phyloP scores from a whole-genome alignment of 2,113 vertebrate genomes.

The Tachysurus vachellii region DNA sequence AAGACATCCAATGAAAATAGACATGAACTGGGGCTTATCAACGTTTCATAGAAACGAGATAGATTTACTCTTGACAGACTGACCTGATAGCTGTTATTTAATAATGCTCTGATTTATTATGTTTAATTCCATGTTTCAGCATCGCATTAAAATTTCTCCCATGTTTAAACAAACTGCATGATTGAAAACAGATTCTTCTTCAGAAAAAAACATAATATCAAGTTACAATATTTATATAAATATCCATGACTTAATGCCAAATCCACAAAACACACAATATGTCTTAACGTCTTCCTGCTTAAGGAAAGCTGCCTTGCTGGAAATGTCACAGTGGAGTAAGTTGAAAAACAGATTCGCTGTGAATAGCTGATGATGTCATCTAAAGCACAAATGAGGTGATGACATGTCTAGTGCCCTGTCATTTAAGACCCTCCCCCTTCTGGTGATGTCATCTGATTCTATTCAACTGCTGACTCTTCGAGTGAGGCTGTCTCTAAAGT shows the following conservation, averaged over 20 bases:
- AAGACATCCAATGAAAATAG: background rate
- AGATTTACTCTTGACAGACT: background rate
- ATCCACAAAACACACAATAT: no score
- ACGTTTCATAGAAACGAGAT: background rate
- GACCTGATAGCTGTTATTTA: background rate
- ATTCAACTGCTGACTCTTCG: constrained; percentile 40
- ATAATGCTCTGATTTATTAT: background rate
- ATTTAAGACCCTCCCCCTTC: constrained; percentile 40
- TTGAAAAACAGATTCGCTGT: constrained; percentile 13
- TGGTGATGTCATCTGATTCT: constrained; percentile 51
- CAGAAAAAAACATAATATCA: background rate
- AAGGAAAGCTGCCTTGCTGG: background rate
- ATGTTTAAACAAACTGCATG: background rate
- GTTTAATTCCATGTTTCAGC: background rate
- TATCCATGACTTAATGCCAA: background rate
- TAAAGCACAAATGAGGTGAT: constrained; percentile 36
- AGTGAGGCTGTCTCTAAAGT: constrained; percentile 44
- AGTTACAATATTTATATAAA: background rate
- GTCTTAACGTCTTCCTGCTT: background rate
- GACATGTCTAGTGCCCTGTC: constrained; percentile 45
- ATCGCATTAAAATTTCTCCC: background rate
- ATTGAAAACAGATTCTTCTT: background rate
- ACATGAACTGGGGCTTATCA: background rate
- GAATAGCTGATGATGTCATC: constrained; percentile 50
- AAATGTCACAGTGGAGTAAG: background rate